These are phyloP conservation scores for Anthonomus grandis DNA, from an alignment of 1,140 invertebrate species.

Conservation along the genomic window DNA sequence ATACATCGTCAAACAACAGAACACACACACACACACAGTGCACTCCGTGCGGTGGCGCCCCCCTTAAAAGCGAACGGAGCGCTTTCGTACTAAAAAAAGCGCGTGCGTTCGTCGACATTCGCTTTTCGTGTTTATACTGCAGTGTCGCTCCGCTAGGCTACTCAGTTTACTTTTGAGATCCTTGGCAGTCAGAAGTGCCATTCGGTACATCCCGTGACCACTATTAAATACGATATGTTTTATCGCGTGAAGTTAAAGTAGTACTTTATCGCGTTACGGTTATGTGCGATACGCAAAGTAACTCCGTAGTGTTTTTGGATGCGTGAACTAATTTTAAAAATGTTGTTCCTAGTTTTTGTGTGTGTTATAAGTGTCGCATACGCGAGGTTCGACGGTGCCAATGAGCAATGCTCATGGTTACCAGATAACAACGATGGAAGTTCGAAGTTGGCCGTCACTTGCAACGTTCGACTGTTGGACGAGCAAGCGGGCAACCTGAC, in stretches of 20 bases:
- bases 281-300: too few relatives aligned
- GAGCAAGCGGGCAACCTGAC: constrained; percentile 56
- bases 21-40: not conserved
- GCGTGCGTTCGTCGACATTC: constrained; percentile 34
- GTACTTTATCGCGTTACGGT: not conserved
- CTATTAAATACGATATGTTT: constrained; percentile 6
- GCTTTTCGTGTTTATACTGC: constrained; percentile 37
- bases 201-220: constrained; percentile 10
- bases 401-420: constrained; percentile 56
- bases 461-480: constrained; percentile 67
- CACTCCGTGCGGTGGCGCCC: constrained; percentile 34
- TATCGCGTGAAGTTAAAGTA: not conserved
- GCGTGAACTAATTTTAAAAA: too few relatives aligned
- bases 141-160: constrained; percentile 27
- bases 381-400: constrained; percentile 37
- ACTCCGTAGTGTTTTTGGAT: too few relatives aligned
- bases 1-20: constrained; percentile 10
- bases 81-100: constrained; percentile 21
- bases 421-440: constrained; percentile 61
- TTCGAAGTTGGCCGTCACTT: constrained; percentile 56
- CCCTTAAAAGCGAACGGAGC: not conserved
- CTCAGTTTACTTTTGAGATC: constrained; percentile 37
- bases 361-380: constrained; percentile 12
- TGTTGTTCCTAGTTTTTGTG: constrained; percentile 31
- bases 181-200: constrained; percentile 24